phyloP scores from a whole-genome alignment of 2,113 vertebrate species.

The Rhineura floridana region DNA sequence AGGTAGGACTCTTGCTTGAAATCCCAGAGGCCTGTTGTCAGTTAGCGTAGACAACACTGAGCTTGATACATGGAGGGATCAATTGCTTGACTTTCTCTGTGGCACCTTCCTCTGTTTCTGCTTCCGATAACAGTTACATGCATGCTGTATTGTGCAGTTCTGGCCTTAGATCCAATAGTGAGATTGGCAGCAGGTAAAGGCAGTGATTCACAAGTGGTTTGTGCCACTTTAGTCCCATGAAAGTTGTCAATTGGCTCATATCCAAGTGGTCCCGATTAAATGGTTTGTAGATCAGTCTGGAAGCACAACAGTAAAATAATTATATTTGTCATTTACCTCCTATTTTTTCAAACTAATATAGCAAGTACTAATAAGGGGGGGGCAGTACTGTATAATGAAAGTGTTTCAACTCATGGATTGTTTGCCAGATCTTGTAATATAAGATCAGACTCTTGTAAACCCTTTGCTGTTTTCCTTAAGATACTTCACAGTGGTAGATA shows the following conservation, averaged over 20 bases:
- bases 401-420: conserved; percentile 9
- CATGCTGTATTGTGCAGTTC: no score
- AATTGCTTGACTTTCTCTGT: not conserved
- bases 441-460: not conserved
- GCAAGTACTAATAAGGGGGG: conserved; percentile 6
- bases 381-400: conserved; percentile 23
- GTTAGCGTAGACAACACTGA: not conserved
- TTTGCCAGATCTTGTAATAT: conserved; percentile 24
- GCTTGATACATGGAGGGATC: not conserved
- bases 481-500: not conserved
- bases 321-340: conserved; percentile 21
- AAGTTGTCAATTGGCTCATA: not conserved
- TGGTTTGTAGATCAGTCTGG: conserved; percentile 18
- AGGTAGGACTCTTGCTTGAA: not conserved
- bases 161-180: not conserved
- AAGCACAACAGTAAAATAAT: not conserved
- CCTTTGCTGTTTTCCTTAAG: conserved; percentile 18
- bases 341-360: conserved; percentile 13
- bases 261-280: not conserved
- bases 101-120: not conserved
- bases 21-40: not conserved
- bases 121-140: no score
- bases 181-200: no score
- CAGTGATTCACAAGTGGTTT: not conserved
- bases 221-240: not conserved